Percentiles rank a stretch among this genome's conserved stretches.
Evolutionary conservation across 2,888 invertebrate genomes (phyloP).

Genomic region (Chymomyza caudatula): DNA sequence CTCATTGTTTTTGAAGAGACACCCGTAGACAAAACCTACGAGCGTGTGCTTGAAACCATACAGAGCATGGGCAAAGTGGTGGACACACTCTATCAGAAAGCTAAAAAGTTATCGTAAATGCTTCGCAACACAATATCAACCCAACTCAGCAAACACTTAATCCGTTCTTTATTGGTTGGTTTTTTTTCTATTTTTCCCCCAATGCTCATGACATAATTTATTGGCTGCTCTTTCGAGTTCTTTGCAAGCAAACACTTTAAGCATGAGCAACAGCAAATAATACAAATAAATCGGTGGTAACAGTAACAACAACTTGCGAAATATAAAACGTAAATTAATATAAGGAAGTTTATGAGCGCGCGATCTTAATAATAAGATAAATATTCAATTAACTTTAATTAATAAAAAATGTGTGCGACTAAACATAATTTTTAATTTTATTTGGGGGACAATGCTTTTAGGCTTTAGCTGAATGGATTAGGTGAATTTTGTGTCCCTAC

Average conservation of each 20-base stretch:
- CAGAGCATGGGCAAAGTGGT: conserved; percentile 99
- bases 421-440: not conserved
- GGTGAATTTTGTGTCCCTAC: no score
- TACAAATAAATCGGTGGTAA: conserved; percentile 8
- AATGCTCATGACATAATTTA: not conserved
- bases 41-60: conserved; percentile 97
- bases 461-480: no score
- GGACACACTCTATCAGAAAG: conserved; percentile 99
- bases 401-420: not conserved
- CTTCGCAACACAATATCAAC: no score
- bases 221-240: not conserved
- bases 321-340: conserved; percentile 24
- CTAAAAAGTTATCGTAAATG: conserved; percentile 95
- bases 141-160: conserved; percentile 6
- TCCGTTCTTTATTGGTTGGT: not conserved
- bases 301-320: conserved; percentile 34
- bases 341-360: conserved; percentile 36
- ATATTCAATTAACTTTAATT: conserved; percentile 44
- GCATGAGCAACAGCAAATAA: not conserved
- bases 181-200: not conserved
- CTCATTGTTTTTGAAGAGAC: conserved; percentile 98
- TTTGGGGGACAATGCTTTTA: no score
- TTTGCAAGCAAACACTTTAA: not conserved
- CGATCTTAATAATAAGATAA: conserved; percentile 52
- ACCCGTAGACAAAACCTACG: conserved; percentile 96